Evolutionary conservation across 2,888 invertebrate genomes (phyloP), one percentile per base, ranked within the genome.

Genomic region (Petrolisthes cinctipes): DNA sequence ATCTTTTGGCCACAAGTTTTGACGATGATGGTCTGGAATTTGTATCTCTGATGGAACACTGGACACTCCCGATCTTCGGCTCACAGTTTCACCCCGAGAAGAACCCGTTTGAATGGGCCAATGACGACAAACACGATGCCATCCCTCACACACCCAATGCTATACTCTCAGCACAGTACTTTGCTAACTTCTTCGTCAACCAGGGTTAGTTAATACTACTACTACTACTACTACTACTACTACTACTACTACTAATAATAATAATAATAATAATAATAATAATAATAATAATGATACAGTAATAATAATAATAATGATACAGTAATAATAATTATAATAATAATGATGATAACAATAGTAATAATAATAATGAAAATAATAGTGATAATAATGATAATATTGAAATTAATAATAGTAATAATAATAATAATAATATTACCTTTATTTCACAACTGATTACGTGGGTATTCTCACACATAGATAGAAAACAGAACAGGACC

Each of bases 81-180:
- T 94, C 96, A 0, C 97, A 98, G 93, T 98, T 97, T 93, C 98
- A 98, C 92, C 98, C 98, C 0, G 98, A 98, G 93, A 97, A 97
- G 92, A 95, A 95, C 92, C 93, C 95, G 0, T 98, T 95, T 92
- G 97, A 97, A 93, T 97, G 95, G 95, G 93, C 93, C 0, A 90
- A 23, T 14, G 87, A 85, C 73, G 53, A 61, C 14, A n/a, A 0
- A 0, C 82, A 86, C 54, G 11, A 54, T 6, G 68, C 76, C 53
- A 95, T 96, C 89, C 95, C 96, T 0, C 97, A 97, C 92, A 94
- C 94, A 0, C 84, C 92, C 0, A 93, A 95, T 17, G 95, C 97
- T 0, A 93, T 96, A 0, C 93, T 93, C 91, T 94, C 95, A 0
- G 94, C 95, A 14, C 95, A 96, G 91, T 96, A 96, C 93, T 96